Percentiles rank a stretch among this genome's conserved stretches.
These are phyloP conservation scores for Lagodon rhomboides DNA, from an alignment of 2,797 vertebrate species.

Conservation along the genomic window DNA sequence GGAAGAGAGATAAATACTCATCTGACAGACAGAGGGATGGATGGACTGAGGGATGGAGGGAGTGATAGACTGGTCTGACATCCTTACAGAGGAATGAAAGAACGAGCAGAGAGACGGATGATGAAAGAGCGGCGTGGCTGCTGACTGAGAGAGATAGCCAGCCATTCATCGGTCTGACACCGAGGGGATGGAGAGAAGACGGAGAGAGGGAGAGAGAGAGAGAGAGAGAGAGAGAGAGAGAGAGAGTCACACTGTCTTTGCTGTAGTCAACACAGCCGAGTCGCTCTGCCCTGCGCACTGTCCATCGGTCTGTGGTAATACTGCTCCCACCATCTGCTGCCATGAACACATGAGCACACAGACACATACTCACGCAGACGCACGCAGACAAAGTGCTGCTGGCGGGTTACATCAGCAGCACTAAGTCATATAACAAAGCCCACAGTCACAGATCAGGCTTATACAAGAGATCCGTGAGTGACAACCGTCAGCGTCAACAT, in stretches of 20 bases:
- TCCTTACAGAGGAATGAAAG: slow-evolving; percentile 73
- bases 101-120: slow-evolving; percentile 65
- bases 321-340: slow-evolving; percentile 78
- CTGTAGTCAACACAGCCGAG: slow-evolving; percentile 70
- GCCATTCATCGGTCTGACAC: slow-evolving; percentile 74
- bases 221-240: slow-evolving; percentile 20
- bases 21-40: slow-evolving; percentile 69
- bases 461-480: slow-evolving; percentile 58
- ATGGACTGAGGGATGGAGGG: slow-evolving; percentile 57
- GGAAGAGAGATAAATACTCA: slow-evolving; percentile 54
- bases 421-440: slow-evolving; percentile 74
- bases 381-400: slow-evolving; percentile 64
- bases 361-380: slow-evolving; percentile 28
- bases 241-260: slow-evolving; percentile 31
- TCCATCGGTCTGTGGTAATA: slow-evolving; percentile 69
- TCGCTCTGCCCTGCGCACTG: slow-evolving; percentile 52
- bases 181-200: slow-evolving; percentile 42
- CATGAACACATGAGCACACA: slow-evolving; percentile 56
- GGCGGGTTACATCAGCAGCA: slow-evolving; percentile 72
- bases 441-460: slow-evolving; percentile 73
- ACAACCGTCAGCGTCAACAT: slow-evolving; percentile 51
- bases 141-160: slow-evolving; percentile 74
- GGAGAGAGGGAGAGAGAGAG: slow-evolving; percentile 27
- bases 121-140: slow-evolving; percentile 72
- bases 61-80: slow-evolving; percentile 73